These are phyloP conservation scores for Hetaerina titia DNA, from an alignment of 2,888 invertebrate genomes.

Conservation along the genomic window DNA sequence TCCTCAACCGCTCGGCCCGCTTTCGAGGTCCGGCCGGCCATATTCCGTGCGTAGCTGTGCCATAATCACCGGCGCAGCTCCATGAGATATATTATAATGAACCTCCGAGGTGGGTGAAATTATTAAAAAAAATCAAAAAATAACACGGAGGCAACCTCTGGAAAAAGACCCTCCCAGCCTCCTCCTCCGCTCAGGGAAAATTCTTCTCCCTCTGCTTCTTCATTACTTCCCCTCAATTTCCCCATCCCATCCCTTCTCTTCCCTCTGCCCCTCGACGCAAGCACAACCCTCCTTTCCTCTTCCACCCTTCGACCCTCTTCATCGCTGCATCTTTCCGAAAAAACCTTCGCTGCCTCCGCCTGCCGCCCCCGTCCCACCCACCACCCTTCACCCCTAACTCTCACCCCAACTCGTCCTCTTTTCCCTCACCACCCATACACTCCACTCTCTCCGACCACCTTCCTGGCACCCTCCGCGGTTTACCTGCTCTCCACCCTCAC, in stretches of 20 bases:
- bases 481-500: background rate
- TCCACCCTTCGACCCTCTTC: background rate
- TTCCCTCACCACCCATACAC: background rate
- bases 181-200: background rate
- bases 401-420: background rate
- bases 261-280: background rate
- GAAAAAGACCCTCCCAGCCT: background rate
- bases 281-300: background rate
- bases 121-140: background rate
- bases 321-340: conserved; percentile 43
- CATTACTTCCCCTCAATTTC: background rate
- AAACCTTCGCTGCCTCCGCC: background rate
- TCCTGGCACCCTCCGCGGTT: background rate
- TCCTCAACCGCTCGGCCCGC: background rate
- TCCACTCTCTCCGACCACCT: background rate
- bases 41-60: conserved; percentile 24
- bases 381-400: background rate
- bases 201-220: background rate
- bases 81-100: conserved; percentile 66
- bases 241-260: background rate
- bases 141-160: conserved; percentile 44
- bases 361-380: background rate
- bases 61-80: conserved; percentile 47
- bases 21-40: conserved; percentile 18
- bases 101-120: conserved; percentile 61